Evolutionary conservation across 2,888 invertebrate genomes (phyloP).

Genomic region (Mythimna albipuncta): DNA sequence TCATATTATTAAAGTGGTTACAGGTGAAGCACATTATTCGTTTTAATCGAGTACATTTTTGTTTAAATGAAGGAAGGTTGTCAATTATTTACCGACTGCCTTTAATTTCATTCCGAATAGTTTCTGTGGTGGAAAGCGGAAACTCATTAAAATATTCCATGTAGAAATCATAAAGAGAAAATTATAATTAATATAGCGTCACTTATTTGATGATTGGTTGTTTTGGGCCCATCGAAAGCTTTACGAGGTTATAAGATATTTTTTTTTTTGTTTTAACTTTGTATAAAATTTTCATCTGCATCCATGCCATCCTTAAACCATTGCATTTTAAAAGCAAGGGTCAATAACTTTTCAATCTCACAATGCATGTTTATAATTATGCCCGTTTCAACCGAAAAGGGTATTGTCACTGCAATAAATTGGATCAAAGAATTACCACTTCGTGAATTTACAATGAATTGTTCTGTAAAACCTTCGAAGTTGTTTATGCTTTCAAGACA

Average conservation of each 20-base stretch:
- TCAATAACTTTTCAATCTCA: neutral
- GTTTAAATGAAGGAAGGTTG: constrained; percentile 23
- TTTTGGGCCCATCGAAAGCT: neutral
- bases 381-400: constrained; percentile 12
- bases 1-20: constrained; percentile 28
- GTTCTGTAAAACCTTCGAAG: constrained; percentile 31
- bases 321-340: neutral
- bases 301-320: neutral
- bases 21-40: constrained; percentile 25
- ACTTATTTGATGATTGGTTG: neutral
- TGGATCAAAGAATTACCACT: constrained; percentile 23
- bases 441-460: constrained; percentile 22
- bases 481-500: constrained; percentile 57
- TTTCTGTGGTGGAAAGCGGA: constrained; percentile 27
- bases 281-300: neutral
- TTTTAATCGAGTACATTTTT: constrained; percentile 37
- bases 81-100: constrained; percentile 30
- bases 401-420: constrained; percentile 21
- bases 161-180: constrained; percentile 18
- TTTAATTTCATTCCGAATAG: constrained; percentile 30
- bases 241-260: neutral
- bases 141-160: constrained; percentile 20
- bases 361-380: neutral
- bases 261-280: too few species aligned
- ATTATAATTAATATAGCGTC: constrained; percentile 3